Conservation (phyloP, 1,140 invertebrate species). For the Arctopsyche grandis region DNA sequence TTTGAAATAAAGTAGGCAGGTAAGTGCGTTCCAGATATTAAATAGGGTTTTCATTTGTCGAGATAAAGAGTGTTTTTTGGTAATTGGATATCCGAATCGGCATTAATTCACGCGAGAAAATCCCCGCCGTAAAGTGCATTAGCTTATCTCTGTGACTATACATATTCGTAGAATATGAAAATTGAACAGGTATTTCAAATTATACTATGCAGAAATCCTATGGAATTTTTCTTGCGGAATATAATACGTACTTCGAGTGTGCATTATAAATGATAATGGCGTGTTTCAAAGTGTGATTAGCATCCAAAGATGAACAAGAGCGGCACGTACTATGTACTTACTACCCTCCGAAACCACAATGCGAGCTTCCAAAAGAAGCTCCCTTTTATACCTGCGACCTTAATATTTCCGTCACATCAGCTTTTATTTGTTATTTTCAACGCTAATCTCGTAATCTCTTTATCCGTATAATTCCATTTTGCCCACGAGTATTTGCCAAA, state of each 20-base stretch:
- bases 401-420: slow-evolving; percentile 42
- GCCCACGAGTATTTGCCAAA: slow-evolving; percentile 37
- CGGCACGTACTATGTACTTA: slow-evolving; percentile 14
- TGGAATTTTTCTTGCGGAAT: too few relatives aligned
- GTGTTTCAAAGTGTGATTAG: slow-evolving; percentile 8
- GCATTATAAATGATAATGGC: slow-evolving; percentile 28
- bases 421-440: slow-evolving; percentile 25
- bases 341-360: neutral
- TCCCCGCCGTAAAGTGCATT: slow-evolving; percentile 2
- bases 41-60: too few relatives aligned
- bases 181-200: neutral
- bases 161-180: too few relatives aligned
- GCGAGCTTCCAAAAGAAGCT: slow-evolving; percentile 1
- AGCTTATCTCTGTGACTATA: slow-evolving; percentile 13
- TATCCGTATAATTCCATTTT: slow-evolving; percentile 45
- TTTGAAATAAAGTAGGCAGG: neutral
- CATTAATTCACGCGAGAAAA: slow-evolving; percentile 25
- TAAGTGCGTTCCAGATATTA: too few relatives aligned
- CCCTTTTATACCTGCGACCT: slow-evolving; percentile 17
- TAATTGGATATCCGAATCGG: neutral
- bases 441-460: slow-evolving; percentile 37
- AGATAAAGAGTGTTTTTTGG: too few relatives aligned
- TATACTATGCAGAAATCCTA: neutral
- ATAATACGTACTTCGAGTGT: slow-evolving; percentile 14
- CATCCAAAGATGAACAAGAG: slow-evolving; percentile 2